phyloP scores from a whole-genome alignment of 2,797 vertebrate genomes.

The Rhinoraja longicauda region DNA sequence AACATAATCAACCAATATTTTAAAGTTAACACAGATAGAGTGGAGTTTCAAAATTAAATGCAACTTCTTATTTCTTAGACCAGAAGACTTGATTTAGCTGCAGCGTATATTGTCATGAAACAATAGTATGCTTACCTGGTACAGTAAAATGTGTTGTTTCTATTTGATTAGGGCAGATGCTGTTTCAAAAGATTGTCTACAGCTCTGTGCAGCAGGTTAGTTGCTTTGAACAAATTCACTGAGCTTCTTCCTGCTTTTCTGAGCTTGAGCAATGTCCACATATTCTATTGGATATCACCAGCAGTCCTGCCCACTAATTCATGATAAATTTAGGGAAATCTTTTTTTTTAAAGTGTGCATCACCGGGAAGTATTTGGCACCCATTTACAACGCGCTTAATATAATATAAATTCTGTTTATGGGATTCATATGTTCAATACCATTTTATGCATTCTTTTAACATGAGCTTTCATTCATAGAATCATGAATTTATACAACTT shows the following conservation, averaged over 20 bases:
- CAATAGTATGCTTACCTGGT: background rate
- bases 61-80: background rate
- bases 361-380: background rate
- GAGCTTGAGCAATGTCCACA: background rate
- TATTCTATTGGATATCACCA: conserved; percentile 4
- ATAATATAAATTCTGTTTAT: too few relatives aligned
- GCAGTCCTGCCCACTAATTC: background rate
- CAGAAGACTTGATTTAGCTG: background rate
- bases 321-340: background rate
- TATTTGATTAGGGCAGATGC: too few relatives aligned
- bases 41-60: background rate
- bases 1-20: background rate
- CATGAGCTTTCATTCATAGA: too few relatives aligned
- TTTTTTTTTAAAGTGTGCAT: background rate
- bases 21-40: too few relatives aligned
- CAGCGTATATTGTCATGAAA: background rate
- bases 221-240: background rate
- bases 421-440: too few relatives aligned
- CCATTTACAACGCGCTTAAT: background rate
- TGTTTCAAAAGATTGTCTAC: background rate
- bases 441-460: too few relatives aligned
- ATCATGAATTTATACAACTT: too few relatives aligned
- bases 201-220: background rate
- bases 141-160: background rate
- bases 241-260: conserved; percentile 25